Base-by-base conservation (phyloP, 1,140 invertebrate genomes). In the Drosophila leontia region DNA sequence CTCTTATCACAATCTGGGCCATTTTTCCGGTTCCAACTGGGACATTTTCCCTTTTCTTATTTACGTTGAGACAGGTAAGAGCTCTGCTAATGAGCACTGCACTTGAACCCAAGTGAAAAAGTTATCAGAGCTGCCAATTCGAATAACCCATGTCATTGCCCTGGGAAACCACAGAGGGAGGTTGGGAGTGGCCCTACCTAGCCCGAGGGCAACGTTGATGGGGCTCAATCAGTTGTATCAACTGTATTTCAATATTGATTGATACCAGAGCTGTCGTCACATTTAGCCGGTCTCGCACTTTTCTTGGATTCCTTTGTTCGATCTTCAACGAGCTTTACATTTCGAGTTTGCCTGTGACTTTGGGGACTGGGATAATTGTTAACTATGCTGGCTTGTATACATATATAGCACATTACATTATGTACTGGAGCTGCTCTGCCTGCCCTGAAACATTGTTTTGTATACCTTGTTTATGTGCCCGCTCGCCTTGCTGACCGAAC, bases 161-260 rank as follows among this genome's bases (percentile, higher is more conserved):
- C 78, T 41, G 44, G 44, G 34, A 29, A 50, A 39, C 37, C 44
- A 26, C 45, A 44, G 45, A 55, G 35, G 12, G 47, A 44, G 67
- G 68, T 39, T 42, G 39, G 26, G 58, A 50, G 23, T 26, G 41
- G 42, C 47, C 48, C 55, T 47, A 79, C 68, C 64, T 78, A 71
- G 68, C 32, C 42, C 48, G 35, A 51, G 57, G 53, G 32, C 84
- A 78, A 62, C 68, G 44, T 69, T 48, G 50, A 68, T 58, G 45
- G 26, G 55, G 41, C 57, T 60, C 80, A 82, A 82, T 86, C 83
- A 87, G 71, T 50, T 50, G 23, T 39, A 78, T 85, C 82, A 39
- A 68, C 47, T 47, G 17, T 44, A 82, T 65, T 80, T 83, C 44
- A 67, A 60, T 77, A 78, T 74, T 80, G 71, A 83, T 83, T 83